Evolutionary conservation across 2,888 invertebrate genomes (phyloP).

Genomic region (Leptinotarsa haldemani): DNA sequence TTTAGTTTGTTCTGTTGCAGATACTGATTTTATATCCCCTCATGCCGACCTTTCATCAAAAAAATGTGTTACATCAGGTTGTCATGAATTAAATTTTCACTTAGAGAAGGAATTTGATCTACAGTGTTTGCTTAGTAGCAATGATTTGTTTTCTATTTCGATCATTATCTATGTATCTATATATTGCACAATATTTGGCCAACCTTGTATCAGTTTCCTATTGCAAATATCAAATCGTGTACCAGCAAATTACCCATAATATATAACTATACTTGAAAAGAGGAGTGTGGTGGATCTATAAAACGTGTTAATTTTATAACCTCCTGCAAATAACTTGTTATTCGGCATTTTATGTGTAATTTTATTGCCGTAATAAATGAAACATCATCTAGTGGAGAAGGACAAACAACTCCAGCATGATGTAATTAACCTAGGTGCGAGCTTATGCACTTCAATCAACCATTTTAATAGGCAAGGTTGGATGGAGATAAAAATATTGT

Average conservation of each 20-base stretch:
- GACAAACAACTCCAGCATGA: neutral
- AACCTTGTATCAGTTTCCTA: neutral
- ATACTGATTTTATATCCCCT: too few relatives aligned
- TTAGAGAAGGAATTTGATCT: too few relatives aligned
- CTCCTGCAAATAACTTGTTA: neutral
- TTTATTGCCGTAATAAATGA: constrained; percentile 7
- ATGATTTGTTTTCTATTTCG: neutral
- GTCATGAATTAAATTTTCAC: too few relatives aligned
- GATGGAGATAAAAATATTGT: neutral
- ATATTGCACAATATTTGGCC: neutral
- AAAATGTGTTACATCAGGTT: too few relatives aligned
- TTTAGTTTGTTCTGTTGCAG: too few relatives aligned
- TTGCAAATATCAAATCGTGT: neutral
- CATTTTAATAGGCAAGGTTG: neutral
- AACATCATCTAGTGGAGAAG: constrained; percentile 5
- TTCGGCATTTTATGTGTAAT: neutral
- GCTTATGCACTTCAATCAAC: neutral
- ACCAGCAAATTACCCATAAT: neutral
- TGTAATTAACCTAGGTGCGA: neutral
- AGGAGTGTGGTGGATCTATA: neutral
- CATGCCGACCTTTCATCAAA: too few relatives aligned
- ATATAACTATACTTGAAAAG: neutral
- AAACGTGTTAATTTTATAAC: neutral
- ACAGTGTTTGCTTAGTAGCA: too few relatives aligned
- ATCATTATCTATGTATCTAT: neutral